Conservation (phyloP, 2,797 vertebrate species). For the Lagothrix lagotricha region DNA sequence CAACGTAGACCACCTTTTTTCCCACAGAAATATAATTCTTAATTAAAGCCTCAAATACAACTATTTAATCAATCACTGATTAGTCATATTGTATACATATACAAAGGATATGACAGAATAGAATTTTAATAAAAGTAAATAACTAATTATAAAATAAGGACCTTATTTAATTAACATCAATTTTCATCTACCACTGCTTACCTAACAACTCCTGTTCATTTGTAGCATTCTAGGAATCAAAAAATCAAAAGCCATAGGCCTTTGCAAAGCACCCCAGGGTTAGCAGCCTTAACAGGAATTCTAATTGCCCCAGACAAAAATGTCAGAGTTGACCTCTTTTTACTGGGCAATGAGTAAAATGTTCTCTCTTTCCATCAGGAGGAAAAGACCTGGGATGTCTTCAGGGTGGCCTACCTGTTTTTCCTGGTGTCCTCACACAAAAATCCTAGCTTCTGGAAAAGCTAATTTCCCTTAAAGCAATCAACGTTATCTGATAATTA, state of each 20-base stretch:
- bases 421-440: neutral
- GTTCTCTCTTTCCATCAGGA: neutral
- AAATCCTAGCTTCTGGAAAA: neutral
- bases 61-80: neutral
- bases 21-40: neutral
- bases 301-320: neutral
- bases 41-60: constrained; percentile 26
- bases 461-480: neutral
- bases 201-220: neutral
- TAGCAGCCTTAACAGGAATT: neutral
- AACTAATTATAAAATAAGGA: neutral
- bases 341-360: neutral
- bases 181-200: neutral
- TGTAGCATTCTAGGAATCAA: neutral
- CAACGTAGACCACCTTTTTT: neutral
- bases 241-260: neutral
- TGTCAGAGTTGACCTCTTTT: neutral
- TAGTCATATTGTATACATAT: neutral
- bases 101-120: neutral
- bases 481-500: neutral
- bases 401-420: neutral
- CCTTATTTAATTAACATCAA: neutral
- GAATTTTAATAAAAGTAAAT: neutral
- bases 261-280: neutral
- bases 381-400: neutral